Evolutionary conservation across 2,888 invertebrate species (phyloP).

Genomic region (Archaeoteleia sp.): DNA sequence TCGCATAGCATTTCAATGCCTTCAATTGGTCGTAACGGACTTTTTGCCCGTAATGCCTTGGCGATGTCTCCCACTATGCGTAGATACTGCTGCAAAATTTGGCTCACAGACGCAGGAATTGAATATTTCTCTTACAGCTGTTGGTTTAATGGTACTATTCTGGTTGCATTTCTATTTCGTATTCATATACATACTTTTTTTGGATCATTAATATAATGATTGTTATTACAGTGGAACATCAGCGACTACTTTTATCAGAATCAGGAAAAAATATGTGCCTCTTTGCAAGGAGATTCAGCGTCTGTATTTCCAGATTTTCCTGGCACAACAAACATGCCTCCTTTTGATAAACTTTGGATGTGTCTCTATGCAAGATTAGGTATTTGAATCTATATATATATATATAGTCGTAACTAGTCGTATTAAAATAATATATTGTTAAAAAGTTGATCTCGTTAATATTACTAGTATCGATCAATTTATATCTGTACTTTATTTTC

Average conservation of each 20-base stretch:
- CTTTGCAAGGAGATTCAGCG: constrained; percentile 82
- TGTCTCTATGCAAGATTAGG: constrained; percentile 91
- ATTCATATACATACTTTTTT: neutral
- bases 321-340: constrained; percentile 87
- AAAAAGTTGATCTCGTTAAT: too few relatives aligned
- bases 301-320: constrained; percentile 90
- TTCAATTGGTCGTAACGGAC: constrained; percentile 96
- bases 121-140: constrained; percentile 97
- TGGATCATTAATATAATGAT: neutral
- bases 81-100: constrained; percentile 95
- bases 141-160: constrained; percentile 89
- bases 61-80: constrained; percentile 91
- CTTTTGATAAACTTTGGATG: constrained; percentile 97
- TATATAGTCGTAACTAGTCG: too few relatives aligned
- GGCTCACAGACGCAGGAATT: constrained; percentile 97
- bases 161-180: neutral
- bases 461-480: too few relatives aligned
- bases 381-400: too few relatives aligned
- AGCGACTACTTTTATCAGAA: constrained; percentile 98
- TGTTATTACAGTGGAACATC: constrained; percentile 92
- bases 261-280: constrained; percentile 86
- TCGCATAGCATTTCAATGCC: constrained; percentile 95
- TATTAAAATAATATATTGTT: constrained; percentile 2
- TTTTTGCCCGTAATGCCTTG: constrained; percentile 94
- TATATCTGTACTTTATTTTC: too few relatives aligned